Conservation (phyloP, 2,113 vertebrate species). For the Haplotaxodon microlepis region DNA sequence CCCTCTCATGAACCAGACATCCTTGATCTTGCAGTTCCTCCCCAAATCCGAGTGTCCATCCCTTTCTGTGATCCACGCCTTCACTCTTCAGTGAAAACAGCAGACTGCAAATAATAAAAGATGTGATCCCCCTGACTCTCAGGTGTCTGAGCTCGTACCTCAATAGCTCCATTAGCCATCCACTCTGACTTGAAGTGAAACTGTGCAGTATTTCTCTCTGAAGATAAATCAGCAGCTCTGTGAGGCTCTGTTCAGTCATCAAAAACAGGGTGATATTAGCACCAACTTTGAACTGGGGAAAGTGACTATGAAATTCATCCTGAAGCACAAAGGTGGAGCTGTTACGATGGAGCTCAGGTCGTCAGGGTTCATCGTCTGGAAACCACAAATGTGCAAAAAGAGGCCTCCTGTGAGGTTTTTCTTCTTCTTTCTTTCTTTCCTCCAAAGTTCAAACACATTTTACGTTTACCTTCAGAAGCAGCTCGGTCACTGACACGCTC, state of each 20-base stretch:
- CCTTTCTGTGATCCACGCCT: neutral
- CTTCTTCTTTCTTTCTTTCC: neutral
- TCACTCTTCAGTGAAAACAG: neutral
- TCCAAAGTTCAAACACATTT: neutral
- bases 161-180: neutral
- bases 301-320: neutral
- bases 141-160: neutral
- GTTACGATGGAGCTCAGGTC: neutral
- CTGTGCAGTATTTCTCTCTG: neutral
- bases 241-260: neutral
- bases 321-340: neutral
- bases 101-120: neutral
- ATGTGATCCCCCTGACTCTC: neutral
- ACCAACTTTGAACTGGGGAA: neutral
- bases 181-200: neutral
- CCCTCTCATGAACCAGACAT: neutral
- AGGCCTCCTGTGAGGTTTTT: neutral
- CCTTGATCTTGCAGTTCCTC: neutral
- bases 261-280: neutral
- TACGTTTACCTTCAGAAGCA: neutral
- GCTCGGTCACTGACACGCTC: neutral
- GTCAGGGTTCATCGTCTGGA: neutral
- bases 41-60: neutral
- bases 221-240: neutral
- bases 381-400: neutral